phyloP scores from a whole-genome alignment of 2,797 vertebrate genomes.

The Cossypha dichroa region DNA sequence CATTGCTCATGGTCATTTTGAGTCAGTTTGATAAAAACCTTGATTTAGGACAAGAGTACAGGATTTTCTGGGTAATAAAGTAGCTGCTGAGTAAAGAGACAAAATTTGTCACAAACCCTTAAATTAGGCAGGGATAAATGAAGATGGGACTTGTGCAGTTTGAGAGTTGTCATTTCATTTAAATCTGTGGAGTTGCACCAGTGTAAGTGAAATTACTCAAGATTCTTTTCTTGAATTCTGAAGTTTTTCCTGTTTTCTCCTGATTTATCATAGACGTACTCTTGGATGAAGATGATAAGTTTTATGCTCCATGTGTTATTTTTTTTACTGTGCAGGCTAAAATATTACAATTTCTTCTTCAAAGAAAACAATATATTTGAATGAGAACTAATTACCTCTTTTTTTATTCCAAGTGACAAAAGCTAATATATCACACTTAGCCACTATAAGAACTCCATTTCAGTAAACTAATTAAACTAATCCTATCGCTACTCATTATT shows the following conservation, averaged over 20 bases:
- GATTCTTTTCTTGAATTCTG: neutral
- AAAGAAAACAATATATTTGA: slow-evolving; percentile 78
- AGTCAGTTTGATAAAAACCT: neutral
- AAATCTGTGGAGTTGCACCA: neutral
- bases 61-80: neutral
- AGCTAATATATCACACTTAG: slow-evolving; percentile 83
- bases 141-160: neutral
- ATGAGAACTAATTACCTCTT: slow-evolving; percentile 80
- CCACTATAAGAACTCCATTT: slow-evolving; percentile 76
- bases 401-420: slow-evolving; percentile 83
- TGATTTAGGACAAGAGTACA: neutral
- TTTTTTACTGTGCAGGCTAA: slow-evolving; percentile 57
- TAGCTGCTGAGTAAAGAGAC: neutral
- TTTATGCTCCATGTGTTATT: slow-evolving; percentile 30
- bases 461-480: slow-evolving; percentile 86
- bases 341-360: slow-evolving; percentile 73
- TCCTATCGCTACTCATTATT: slow-evolving; percentile 82
- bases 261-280: slow-evolving; percentile 2
- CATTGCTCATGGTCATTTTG: neutral
- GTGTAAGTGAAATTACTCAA: neutral
- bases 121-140: neutral
- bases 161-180: neutral
- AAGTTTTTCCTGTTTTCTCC: neutral
- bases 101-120: neutral
- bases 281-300: slow-evolving; percentile 30